Evolutionary conservation across 2,888 invertebrate species (phyloP), one percentile per base, ranked within the genome.

Genomic region (Platycnemis pennipes): DNA sequence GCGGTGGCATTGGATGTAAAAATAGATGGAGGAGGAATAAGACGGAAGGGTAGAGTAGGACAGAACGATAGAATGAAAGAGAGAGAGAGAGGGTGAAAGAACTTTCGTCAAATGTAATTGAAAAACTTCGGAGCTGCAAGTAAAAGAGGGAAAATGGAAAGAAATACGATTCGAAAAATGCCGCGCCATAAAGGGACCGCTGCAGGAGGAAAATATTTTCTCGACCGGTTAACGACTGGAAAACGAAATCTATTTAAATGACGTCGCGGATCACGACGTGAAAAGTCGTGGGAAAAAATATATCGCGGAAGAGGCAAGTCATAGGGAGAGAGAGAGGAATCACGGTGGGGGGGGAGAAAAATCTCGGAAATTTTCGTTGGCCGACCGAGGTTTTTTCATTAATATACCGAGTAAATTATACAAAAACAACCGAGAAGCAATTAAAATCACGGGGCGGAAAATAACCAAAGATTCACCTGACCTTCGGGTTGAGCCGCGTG

Each of bases 71-170:
- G n/a, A n/a, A n/a, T n/a, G n/a, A n/a, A n/a, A n/a, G n/a, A n/a
- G n/a, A n/a, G n/a, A n/a, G n/a, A n/a, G n/a, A n/a, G n/a, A n/a
- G n/a, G n/a, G n/a, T n/a, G n/a, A 13, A 26, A 26, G 77, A 77
- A 77, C 77, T 77, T 77, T 77, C 77, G 89, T 56, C 56, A 42
- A 56, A 89, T 26, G 91, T 91, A 91, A 91, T 91, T 91, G 91
- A 91, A 91, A 91, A 91, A 91, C 91, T 91, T 91, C 44, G 11
- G 44, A 91, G 42, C 63, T 42, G 11, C 26, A 49, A 63, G 91
- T 44, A n/a, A n/a, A n/a, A n/a, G n/a, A n/a, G n/a, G n/a, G n/a
- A n/a, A n/a, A n/a, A n/a, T n/a, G 63, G 8, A 37, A 77, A 77
- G 37, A 4, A 37, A 77, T 16, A 77, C 11, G 77, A 77, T 77